Conservation (phyloP, 2,888 invertebrate genomes). For the Caenorhabditis imperialis region DNA sequence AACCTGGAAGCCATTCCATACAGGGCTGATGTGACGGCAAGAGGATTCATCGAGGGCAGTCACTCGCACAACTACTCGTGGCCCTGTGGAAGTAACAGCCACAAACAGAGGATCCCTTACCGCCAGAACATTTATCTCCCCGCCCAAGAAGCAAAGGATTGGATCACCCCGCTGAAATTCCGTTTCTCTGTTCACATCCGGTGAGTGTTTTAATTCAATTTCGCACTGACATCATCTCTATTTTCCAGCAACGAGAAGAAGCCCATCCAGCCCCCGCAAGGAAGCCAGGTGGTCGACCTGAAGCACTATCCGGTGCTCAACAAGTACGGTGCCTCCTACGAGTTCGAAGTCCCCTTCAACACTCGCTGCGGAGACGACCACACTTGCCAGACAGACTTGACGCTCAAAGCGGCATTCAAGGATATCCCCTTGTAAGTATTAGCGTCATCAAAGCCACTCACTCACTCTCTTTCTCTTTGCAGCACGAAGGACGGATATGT, state of each 20-base stretch:
- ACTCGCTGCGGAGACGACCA: constrained; percentile 80
- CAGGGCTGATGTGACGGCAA: constrained; percentile 59
- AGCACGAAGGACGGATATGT: constrained; percentile 74
- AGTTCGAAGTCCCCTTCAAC: constrained; percentile 78
- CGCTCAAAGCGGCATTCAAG: constrained; percentile 60
- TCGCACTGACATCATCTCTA: neutral
- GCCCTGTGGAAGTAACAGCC: constrained; percentile 75
- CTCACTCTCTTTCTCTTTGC: constrained; percentile 12
- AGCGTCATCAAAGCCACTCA: neutral
- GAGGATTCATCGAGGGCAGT: constrained; percentile 66
- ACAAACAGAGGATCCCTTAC: constrained; percentile 54
- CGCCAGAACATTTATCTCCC: constrained; percentile 68
- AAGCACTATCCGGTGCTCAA: constrained; percentile 74
- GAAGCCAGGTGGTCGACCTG: constrained; percentile 61
- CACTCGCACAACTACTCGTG: constrained; percentile 64
- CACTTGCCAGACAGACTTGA: constrained; percentile 79
- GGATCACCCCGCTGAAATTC: constrained; percentile 79
- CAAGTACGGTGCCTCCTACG: constrained; percentile 65
- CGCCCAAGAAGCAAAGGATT: constrained; percentile 76
- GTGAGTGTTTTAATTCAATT: constrained; percentile 11
- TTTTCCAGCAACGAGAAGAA: constrained; percentile 56
- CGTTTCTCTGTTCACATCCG: constrained; percentile 71
- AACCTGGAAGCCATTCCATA: constrained; percentile 68
- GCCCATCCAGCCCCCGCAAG: constrained; percentile 56
- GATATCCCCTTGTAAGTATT: constrained; percentile 57